A percentile compares a stretch with the other conserved stretches of the same genome.
Conservation (phyloP, 2,888 invertebrate species). For the Eupithecia inturbata region DNA sequence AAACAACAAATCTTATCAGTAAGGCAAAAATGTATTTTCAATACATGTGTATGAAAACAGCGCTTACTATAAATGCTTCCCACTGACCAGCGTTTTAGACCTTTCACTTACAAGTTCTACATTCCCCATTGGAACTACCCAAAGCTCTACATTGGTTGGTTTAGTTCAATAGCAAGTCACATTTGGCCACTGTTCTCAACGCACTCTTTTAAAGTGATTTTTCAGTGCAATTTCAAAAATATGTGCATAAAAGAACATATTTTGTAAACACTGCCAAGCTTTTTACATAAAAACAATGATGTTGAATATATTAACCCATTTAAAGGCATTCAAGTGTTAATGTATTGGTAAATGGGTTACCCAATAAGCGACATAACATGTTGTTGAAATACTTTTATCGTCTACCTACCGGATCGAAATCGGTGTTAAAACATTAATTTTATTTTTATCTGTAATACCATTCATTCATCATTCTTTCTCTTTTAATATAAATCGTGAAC, state of each 20-base stretch:
- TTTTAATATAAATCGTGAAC: too few relatives aligned
- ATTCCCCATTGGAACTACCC: slow-evolving; percentile 23
- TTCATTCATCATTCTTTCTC: too few relatives aligned
- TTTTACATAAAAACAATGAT: slow-evolving; percentile 50
- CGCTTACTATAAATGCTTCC: slow-evolving; percentile 39
- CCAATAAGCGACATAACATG: slow-evolving; percentile 28
- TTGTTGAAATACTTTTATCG: slow-evolving; percentile 6
- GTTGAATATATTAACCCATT: slow-evolving; percentile 31
- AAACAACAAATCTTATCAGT: too few relatives aligned
- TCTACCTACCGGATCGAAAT: background rate
- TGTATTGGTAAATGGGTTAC: slow-evolving; percentile 31
- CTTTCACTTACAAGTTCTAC: slow-evolving; percentile 40
- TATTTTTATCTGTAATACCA: too few relatives aligned
- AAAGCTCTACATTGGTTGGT: slow-evolving; percentile 54
- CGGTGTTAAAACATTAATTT: too few relatives aligned
- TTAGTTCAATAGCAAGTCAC: background rate
- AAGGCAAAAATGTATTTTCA: too few relatives aligned
- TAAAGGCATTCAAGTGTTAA: slow-evolving; percentile 16
- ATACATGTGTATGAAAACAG: slow-evolving; percentile 7
- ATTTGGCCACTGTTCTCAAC: slow-evolving; percentile 49
- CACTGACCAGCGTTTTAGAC: slow-evolving; percentile 55
- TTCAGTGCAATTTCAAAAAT: slow-evolving; percentile 61
- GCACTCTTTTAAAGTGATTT: slow-evolving; percentile 55
- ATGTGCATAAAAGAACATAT: slow-evolving; percentile 48
- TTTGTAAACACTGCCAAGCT: slow-evolving; percentile 47